Percentiles rank a stretch among this genome's conserved stretches.
phyloP scores from a whole-genome alignment of 2,888 invertebrate genomes.

The Pogonocherus hispidulus region DNA sequence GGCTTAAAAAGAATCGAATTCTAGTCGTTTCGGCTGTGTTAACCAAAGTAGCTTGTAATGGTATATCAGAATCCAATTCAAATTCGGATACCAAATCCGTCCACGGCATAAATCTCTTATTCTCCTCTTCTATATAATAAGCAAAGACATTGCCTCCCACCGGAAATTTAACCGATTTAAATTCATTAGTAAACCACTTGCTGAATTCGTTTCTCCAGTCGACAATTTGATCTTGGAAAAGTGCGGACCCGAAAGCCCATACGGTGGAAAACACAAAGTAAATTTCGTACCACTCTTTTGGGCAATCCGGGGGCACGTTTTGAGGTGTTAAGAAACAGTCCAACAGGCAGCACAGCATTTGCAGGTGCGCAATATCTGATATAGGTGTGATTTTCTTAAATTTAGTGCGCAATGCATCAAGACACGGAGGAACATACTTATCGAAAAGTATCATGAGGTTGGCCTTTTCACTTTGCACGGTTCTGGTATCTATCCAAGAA shows the following conservation, averaged over 20 bases:
- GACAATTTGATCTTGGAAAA: constrained; percentile 91
- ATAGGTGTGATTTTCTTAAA: constrained; percentile 94
- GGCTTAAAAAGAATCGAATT: constrained; percentile 86
- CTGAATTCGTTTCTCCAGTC: constrained; percentile 96
- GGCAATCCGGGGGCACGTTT: constrained; percentile 88
- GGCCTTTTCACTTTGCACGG: constrained; percentile 81
- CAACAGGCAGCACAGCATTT: constrained; percentile 88
- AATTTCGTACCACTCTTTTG: constrained; percentile 94
- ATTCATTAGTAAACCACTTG: constrained; percentile 95
- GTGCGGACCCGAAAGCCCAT: constrained; percentile 95
- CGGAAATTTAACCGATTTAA: constrained; percentile 92
- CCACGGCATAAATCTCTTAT: constrained; percentile 91
- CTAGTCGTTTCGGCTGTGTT: constrained; percentile 92
- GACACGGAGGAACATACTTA: constrained; percentile 88
- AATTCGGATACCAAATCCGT: constrained; percentile 83
- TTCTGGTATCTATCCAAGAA: constrained; percentile 88
- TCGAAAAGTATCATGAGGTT: constrained; percentile 90
- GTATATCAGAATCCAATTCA: constrained; percentile 88
- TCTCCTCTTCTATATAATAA: constrained; percentile 89
- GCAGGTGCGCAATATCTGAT: constrained; percentile 89
- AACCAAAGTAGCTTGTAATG: constrained; percentile 83
- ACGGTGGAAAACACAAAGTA: constrained; percentile 92
- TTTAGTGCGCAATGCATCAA: constrained; percentile 81
- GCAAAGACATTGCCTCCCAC: constrained; percentile 85
- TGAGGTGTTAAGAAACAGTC: constrained; percentile 87